A percentile compares a stretch with the other conserved stretches of the same genome.
Conservation (phyloP, 92 coral and sea anemone species). For the Porites cylindrica region DNA sequence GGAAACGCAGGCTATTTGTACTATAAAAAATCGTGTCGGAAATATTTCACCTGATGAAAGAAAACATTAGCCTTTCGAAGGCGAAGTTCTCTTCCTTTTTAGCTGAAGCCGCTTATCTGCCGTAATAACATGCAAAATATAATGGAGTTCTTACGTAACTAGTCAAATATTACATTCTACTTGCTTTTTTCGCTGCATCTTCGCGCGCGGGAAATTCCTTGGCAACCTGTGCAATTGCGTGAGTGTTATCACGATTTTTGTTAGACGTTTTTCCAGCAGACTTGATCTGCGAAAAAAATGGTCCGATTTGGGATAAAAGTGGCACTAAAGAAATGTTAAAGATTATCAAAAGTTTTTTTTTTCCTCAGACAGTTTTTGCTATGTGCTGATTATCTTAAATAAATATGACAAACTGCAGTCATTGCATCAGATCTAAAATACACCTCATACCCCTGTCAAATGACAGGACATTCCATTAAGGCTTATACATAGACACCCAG, state of each 20-base stretch:
- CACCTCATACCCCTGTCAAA: neutral
- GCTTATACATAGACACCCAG: neutral
- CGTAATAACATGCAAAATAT: neutral
- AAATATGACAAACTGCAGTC: too few relatives aligned
- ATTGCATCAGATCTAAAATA: too few relatives aligned
- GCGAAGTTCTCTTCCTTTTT: constrained; percentile 22
- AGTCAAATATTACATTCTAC: neutral
- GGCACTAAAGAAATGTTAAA: too few relatives aligned
- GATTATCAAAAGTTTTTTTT: too few relatives aligned
- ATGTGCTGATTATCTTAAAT: too few relatives aligned
- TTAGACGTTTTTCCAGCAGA: neutral
- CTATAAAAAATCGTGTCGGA: constrained; percentile 15
- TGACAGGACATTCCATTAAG: neutral
- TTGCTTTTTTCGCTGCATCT: neutral
- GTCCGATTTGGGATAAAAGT: too few relatives aligned
- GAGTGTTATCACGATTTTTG: neutral
- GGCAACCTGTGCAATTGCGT: neutral
- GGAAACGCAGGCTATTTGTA: neutral
- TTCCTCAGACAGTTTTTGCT: too few relatives aligned
- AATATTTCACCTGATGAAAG: constrained; percentile 22
- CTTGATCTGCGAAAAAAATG: too few relatives aligned
- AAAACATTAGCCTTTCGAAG: constrained; percentile 27
- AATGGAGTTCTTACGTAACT: neutral
- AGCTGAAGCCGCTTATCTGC: constrained; percentile 13
- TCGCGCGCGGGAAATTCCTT: neutral